Evolutionary conservation across 2,797 vertebrate species (phyloP).

Genomic region (Microhierax caerulescens): DNA sequence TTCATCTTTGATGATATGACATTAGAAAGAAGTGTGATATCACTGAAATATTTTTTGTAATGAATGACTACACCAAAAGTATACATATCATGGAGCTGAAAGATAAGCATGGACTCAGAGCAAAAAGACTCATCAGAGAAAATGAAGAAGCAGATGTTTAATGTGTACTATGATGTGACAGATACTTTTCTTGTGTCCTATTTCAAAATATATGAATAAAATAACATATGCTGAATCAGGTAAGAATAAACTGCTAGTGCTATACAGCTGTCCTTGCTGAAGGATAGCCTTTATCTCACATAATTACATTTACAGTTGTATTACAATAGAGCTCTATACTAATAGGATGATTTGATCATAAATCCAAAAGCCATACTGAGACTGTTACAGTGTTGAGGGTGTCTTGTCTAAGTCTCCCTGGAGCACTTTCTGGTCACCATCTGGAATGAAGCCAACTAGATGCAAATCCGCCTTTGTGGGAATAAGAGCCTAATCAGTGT

Average conservation of each 20-base stretch:
- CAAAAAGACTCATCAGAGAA: not conserved
- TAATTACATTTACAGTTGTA: not conserved
- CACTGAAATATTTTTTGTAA: not conserved
- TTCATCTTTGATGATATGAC: not conserved
- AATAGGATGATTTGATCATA: not conserved
- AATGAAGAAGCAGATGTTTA: not conserved
- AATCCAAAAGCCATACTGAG: not conserved
- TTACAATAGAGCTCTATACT: not conserved
- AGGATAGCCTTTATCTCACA: not conserved
- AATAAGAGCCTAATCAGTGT: not conserved
- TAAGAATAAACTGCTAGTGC: not conserved
- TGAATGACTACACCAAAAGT: not conserved
- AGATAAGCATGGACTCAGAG: not conserved
- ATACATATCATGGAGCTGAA: not conserved
- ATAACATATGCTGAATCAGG: not conserved
- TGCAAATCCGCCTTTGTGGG: conserved; percentile 11
- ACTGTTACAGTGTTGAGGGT: not conserved
- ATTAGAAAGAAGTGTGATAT: conserved; percentile 10
- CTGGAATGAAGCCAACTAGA: not conserved
- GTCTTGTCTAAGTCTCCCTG: not conserved
- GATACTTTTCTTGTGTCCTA: not conserved
- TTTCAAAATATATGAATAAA: not conserved
- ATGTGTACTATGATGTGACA: not conserved
- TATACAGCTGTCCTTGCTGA: not conserved
- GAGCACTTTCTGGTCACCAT: not conserved